A percentile compares a stretch with the other conserved stretches of the same genome.
Conservation (phyloP, 2,888 invertebrate genomes). For the Apamea anceps region DNA sequence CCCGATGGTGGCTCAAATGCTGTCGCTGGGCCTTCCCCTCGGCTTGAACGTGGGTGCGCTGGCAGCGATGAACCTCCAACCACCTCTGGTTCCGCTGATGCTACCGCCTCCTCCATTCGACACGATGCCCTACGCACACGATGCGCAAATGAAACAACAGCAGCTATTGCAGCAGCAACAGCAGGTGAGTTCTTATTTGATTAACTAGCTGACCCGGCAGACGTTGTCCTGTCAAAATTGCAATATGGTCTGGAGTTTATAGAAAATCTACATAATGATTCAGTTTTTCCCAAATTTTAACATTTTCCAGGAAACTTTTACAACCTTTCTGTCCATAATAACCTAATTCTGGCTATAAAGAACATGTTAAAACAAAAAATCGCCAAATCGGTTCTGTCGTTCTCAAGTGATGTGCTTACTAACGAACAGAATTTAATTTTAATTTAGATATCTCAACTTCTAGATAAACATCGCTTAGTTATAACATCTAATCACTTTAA, state of each 20-base stretch:
- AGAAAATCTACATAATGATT: not conserved
- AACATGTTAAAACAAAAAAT: not conserved
- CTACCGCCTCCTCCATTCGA: constrained; percentile 96
- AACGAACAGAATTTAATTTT: not conserved
- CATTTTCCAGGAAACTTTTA: not conserved
- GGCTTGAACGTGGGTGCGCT: constrained; percentile 95
- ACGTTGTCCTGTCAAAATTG: not conserved
- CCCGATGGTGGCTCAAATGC: constrained; percentile 97
- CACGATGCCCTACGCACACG: constrained; percentile 90
- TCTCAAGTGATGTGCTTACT: not conserved
- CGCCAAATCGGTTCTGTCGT: not conserved
- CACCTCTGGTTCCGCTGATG: constrained; percentile 97
- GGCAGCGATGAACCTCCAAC: constrained; percentile 98
- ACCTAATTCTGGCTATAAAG: not conserved
- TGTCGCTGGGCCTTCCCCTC: constrained; percentile 95
- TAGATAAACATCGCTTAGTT: not conserved
- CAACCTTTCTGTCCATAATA: not conserved
- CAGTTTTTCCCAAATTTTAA: not conserved
- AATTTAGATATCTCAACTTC: not conserved
- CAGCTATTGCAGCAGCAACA: constrained; percentile 93
- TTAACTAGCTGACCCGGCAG: not conserved
- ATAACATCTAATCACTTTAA: constrained; percentile 9
- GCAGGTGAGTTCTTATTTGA: constrained; percentile 87
- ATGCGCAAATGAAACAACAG: constrained; percentile 93
- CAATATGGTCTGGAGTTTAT: not conserved